These are phyloP conservation scores for Cantharis nigra DNA, from an alignment of 2,888 invertebrate genomes.

Conservation along the genomic window DNA sequence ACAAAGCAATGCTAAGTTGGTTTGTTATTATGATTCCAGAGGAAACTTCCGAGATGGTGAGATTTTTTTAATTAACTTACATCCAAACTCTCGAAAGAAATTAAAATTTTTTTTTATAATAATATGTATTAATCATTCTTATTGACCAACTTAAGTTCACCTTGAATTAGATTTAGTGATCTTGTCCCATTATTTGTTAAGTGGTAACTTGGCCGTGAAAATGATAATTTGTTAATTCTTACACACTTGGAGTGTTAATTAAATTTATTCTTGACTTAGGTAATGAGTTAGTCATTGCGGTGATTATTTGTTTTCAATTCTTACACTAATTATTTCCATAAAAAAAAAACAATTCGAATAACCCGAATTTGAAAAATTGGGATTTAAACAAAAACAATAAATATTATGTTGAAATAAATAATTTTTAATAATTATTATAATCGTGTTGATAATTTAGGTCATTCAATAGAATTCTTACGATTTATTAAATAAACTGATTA, in stretches of 20 bases:
- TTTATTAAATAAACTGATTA: not conserved
- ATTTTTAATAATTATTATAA: not conserved
- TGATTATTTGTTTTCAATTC: too few relatives aligned
- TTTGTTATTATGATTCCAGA: conserved; percentile 75
- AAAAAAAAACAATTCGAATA: too few relatives aligned
- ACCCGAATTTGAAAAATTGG: too few relatives aligned
- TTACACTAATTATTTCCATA: too few relatives aligned
- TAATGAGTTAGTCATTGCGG: not conserved
- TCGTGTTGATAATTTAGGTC: not conserved
- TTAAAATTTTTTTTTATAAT: too few relatives aligned
- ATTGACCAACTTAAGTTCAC: not conserved
- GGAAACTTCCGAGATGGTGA: conserved; percentile 72
- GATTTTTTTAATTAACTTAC: conserved; percentile 2
- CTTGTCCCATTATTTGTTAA: not conserved
- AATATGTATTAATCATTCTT: not conserved
- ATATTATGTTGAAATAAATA: not conserved
- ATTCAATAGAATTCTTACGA: not conserved
- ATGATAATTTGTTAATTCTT: not conserved
- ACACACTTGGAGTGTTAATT: not conserved
- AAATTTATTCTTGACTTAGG: not conserved
- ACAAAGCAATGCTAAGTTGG: conserved; percentile 61
- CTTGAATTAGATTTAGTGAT: not conserved
- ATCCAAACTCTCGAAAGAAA: not conserved
- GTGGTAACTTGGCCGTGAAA: not conserved
- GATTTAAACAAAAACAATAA: not conserved